Conservation (phyloP, 2,888 invertebrate species). For the Drosophila cognata region DNA sequence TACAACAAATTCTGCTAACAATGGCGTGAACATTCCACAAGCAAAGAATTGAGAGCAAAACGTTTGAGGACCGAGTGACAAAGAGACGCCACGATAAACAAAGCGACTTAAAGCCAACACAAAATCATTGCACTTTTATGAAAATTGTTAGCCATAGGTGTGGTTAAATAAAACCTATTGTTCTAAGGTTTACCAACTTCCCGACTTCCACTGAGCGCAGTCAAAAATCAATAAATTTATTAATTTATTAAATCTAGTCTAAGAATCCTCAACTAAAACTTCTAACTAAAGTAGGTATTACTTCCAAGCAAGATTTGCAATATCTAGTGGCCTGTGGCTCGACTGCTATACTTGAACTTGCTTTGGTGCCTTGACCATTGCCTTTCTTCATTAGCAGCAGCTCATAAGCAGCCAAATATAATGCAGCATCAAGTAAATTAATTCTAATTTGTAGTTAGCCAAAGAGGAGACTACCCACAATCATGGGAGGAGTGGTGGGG, state of each 20-base stretch:
- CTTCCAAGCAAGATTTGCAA: background rate
- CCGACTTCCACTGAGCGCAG: background rate
- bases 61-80: constrained; percentile 2
- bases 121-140: background rate
- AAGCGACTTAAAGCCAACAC: background rate
- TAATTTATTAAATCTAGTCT: background rate
- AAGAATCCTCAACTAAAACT: background rate
- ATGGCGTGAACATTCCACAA: constrained; percentile 29
- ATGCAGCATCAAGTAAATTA: constrained; percentile 64
- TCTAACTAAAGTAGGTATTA: background rate
- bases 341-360: background rate
- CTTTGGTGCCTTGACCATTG: constrained; percentile 15
- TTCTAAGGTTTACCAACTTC: rapidly evolving
- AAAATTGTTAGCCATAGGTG: background rate
- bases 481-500: background rate
- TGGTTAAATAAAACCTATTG: background rate
- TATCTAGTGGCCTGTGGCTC: background rate
- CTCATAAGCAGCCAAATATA: constrained; percentile 45
- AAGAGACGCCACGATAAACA: constrained; percentile 1
- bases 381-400: constrained; percentile 37
- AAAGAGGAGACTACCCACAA: constrained; percentile 65
- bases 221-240: background rate
- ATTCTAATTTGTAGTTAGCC: constrained; percentile 76
- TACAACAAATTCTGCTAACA: constrained; percentile 31
- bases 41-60: constrained; percentile 12